Base-by-base conservation (phyloP, 2,888 invertebrate species). In the Mamestra brassicae region DNA sequence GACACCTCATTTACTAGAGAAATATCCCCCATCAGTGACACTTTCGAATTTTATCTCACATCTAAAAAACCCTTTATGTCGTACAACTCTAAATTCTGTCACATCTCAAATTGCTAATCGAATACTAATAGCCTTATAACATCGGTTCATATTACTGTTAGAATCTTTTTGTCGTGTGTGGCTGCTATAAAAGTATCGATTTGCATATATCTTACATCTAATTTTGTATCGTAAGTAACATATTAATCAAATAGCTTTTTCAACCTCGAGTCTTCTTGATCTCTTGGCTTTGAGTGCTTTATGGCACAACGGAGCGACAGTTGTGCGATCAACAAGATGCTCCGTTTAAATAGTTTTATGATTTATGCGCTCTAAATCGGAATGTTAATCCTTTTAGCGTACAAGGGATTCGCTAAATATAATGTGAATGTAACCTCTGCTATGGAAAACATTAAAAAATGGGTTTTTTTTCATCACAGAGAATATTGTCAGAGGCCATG, bases 151-250 rank as follows among this genome's bases (percentile, higher is more conserved):
- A 89, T 95, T 93, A 92, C 94, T 89, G 88, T 90, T 91, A 91
- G 89, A 92, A 90, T 88, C 89, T 89, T 90, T 90, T 86, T 94
- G 89, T 93, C 94, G 93, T 95, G 95, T 95, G 94, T 94, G 93
- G 93, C 86, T 90, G 88, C 91, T 83, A 93, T 94, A 93, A 93
- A 93, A 91, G 81, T 84, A 81, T 85, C 81, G 83, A 95, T 95
- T 95, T 95, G 94, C 94, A 95, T 95, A 94, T 90, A 92, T 90
- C 90, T 90, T 87, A 89, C 88, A 93, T 93, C 90, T 92, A 93
- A 94, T 94, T 94, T 93, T 88, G 87, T 90, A 88, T 87, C 88
- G 85, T 90, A 90, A 92, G 92, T 92, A 92, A 95, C 92, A 89
- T 93, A 94, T 94, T 94, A 93, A 95, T 95, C 93, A 93, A 91